phyloP scores from a whole-genome alignment of 1,140 invertebrate species.

The Drosophila rhopaloa region DNA sequence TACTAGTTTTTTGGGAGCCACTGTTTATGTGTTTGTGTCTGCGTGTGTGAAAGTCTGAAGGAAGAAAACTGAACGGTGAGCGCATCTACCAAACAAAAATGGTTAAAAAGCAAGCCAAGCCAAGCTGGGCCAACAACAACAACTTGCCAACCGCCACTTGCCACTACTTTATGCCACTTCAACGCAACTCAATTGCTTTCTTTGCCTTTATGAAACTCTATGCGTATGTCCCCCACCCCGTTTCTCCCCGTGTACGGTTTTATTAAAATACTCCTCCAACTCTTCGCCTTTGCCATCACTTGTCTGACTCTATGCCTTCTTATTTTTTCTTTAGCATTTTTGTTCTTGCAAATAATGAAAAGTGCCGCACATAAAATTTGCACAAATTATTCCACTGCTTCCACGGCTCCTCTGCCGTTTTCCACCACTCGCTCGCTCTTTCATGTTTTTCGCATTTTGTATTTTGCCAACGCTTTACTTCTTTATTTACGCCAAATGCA shows the following conservation, averaged over 20 bases:
- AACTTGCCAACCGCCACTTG: conserved; percentile 67
- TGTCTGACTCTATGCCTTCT: conserved; percentile 41
- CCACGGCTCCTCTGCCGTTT: background rate
- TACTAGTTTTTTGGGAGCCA: too few relatives aligned
- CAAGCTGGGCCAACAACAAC: conserved; percentile 31
- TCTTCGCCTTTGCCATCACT: conserved; percentile 30
- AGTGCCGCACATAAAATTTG: conserved; percentile 82
- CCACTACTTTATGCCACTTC: conserved; percentile 82
- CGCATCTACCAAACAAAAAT: conserved; percentile 74
- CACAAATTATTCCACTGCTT: conserved; percentile 72
- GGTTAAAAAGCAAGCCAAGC: conserved; percentile 75
- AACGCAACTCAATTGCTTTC: conserved; percentile 82
- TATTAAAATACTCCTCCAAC: conserved; percentile 69
- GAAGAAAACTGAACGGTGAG: conserved; percentile 37
- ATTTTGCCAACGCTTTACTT: conserved; percentile 61
- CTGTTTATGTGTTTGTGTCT: too few relatives aligned
- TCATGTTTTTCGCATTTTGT: conserved; percentile 45
- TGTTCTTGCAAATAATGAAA: conserved; percentile 77
- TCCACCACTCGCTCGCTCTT: background rate
- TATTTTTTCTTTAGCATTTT: conserved; percentile 43
- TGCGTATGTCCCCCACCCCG: conserved; percentile 14
- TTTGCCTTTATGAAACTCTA: conserved; percentile 73
- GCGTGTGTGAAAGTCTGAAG: conserved; percentile 32
- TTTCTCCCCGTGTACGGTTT: conserved; percentile 53
- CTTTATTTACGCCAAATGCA: conserved; percentile 76